Percentiles rank a stretch among this genome's conserved stretches.
Evolutionary conservation across 2,113 vertebrate genomes (phyloP).

Genomic region (Gallinago paraguaiae): DNA sequence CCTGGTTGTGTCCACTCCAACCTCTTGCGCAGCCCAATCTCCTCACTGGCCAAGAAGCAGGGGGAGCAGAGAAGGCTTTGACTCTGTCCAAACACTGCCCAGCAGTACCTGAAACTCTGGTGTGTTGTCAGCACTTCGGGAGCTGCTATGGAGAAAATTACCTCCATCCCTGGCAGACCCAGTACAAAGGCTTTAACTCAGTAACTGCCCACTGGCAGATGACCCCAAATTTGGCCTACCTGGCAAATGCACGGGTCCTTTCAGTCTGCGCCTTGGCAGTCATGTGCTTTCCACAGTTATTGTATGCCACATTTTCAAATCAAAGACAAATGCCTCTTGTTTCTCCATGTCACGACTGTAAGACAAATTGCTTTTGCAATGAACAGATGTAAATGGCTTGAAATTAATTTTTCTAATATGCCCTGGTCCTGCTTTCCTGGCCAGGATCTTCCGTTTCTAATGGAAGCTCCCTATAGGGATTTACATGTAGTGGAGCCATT

Average conservation of each 20-base stretch:
- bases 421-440: background rate
- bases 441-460: background rate
- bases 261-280: background rate
- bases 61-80: background rate
- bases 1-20: background rate
- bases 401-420: background rate
- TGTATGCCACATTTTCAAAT: background rate
- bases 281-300: background rate
- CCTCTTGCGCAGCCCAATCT: rapidly evolving
- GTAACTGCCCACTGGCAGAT: background rate
- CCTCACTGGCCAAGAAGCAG: rapidly evolving
- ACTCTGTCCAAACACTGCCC: background rate
- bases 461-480: background rate
- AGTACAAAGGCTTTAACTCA: background rate
- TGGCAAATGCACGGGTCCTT: background rate
- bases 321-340: background rate
- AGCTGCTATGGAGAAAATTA: background rate
- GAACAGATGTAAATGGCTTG: background rate
- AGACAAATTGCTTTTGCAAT: background rate
- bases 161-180: background rate
- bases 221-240: background rate
- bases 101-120: background rate
- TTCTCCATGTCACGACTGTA: background rate
- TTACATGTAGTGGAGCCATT: background rate
- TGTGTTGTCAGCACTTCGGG: background rate